Evolutionary conservation across 2,888 invertebrate species (phyloP).

Genomic region (Synergus itoensis): DNA sequence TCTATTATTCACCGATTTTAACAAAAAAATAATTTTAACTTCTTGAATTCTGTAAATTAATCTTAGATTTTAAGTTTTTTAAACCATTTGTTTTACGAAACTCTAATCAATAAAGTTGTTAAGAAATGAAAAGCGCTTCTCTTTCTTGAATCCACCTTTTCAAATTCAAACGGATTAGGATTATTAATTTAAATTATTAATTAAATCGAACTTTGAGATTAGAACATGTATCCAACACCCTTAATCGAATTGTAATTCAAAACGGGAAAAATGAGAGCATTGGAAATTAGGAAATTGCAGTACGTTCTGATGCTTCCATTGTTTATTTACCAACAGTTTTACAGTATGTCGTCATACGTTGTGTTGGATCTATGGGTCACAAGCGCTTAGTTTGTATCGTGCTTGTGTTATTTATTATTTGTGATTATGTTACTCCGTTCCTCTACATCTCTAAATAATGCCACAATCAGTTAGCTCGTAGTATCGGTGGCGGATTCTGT

Average conservation of each 20-base stretch:
- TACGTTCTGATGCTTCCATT: constrained; percentile 64
- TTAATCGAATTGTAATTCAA: not conserved
- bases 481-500: constrained; percentile 63
- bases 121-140: not conserved
- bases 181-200: no score
- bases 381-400: constrained; percentile 64
- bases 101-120: not conserved
- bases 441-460: constrained; percentile 62
- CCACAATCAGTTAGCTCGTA: constrained; percentile 64
- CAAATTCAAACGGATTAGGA: no score
- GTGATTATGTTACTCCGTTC: constrained; percentile 50
- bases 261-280: not conserved
- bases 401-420: constrained; percentile 59
- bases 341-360: constrained; percentile 71
- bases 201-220: no score
- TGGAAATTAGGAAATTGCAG: not conserved
- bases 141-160: no score
- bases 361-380: constrained; percentile 67
- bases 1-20: not conserved
- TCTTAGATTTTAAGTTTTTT: not conserved
- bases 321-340: constrained; percentile 75
- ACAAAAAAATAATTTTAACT: not conserved
- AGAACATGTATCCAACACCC: not conserved
- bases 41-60: not conserved
- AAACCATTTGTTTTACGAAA: not conserved